phyloP scores from a whole-genome alignment of 1,140 invertebrate genomes.

The Zaprionus capensis region DNA sequence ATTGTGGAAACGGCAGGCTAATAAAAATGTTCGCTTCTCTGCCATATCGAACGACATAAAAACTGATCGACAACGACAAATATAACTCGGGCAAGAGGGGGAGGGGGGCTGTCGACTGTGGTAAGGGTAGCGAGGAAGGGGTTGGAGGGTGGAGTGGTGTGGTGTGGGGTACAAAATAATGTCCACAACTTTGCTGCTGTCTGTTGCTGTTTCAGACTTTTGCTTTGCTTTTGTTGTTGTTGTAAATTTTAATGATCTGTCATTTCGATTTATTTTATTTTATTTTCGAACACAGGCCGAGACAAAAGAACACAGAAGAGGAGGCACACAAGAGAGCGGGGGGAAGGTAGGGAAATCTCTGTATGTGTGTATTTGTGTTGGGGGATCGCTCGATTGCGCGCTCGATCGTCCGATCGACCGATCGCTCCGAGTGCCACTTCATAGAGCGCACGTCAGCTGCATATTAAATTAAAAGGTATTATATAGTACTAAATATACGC shows the following conservation, averaged over 20 bases:
- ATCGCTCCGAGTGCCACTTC: constrained; percentile 42
- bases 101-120: not conserved
- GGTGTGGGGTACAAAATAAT: constrained; percentile 53
- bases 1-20: constrained; percentile 63
- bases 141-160: not conserved
- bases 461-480: constrained; percentile 84
- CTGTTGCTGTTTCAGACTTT: constrained; percentile 7
- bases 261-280: constrained; percentile 84
- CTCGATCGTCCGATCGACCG: constrained; percentile 18
- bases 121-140: not conserved
- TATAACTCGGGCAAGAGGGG: constrained; percentile 59
- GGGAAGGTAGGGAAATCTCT: not conserved
- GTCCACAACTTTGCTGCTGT: constrained; percentile 58
- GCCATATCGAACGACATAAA: constrained; percentile 81
- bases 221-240: constrained; percentile 53
- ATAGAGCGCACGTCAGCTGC: constrained; percentile 78
- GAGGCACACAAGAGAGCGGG: constrained; percentile 12
- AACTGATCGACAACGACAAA: constrained; percentile 83
- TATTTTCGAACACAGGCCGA: constrained; percentile 70
- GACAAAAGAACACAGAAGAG: constrained; percentile 55
- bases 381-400: constrained; percentile 43
- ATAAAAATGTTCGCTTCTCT: constrained; percentile 79
- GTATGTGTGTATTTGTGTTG: constrained; percentile 16
- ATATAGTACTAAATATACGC: constrained; percentile 78
- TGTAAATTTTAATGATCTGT: constrained; percentile 84